A percentile compares a stretch with the other conserved stretches of the same genome.
Evolutionary conservation across 53 echinoderm and acorn worm species (phyloP).

Genomic region (Hippasteria phrygiana): DNA sequence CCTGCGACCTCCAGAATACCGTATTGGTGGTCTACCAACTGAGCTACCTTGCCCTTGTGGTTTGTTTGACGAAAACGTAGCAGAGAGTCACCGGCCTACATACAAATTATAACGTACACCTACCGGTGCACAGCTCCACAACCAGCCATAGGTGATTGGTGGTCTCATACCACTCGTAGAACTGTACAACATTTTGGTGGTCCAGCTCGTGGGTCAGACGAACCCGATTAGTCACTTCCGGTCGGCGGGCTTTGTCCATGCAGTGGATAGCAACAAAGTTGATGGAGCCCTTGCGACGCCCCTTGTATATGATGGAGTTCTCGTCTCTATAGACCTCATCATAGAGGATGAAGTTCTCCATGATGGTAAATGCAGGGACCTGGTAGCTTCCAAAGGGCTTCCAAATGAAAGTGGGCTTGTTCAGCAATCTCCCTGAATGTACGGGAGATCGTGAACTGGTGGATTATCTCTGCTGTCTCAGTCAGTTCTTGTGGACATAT

Average conservation of each 20-base stretch:
- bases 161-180: conserved; percentile 98
- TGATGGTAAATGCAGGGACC: conserved; percentile 13
- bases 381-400: no score
- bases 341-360: conserved; percentile 99
- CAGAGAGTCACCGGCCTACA: neutral
- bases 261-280: conserved; percentile 99
- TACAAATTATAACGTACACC: neutral
- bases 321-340: conserved; percentile 89
- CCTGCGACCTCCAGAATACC: no score
- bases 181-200: conserved; percentile 87
- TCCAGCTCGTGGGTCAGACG: conserved; percentile 91
- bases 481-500: no score
- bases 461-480: no score
- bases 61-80: neutral
- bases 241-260: conserved; percentile 83
- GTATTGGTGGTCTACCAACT: no score
- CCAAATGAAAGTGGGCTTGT: no score
- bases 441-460: no score
- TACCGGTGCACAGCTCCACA: conserved; percentile 98
- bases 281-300: conserved; percentile 91
- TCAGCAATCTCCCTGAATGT: no score
- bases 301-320: conserved; percentile 87
- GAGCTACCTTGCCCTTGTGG: no score
- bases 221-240: conserved; percentile 90
- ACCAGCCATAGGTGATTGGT: conserved; percentile 99